phyloP scores from a whole-genome alignment of 2,113 vertebrate species.

The Rhodinocichla rosea region DNA sequence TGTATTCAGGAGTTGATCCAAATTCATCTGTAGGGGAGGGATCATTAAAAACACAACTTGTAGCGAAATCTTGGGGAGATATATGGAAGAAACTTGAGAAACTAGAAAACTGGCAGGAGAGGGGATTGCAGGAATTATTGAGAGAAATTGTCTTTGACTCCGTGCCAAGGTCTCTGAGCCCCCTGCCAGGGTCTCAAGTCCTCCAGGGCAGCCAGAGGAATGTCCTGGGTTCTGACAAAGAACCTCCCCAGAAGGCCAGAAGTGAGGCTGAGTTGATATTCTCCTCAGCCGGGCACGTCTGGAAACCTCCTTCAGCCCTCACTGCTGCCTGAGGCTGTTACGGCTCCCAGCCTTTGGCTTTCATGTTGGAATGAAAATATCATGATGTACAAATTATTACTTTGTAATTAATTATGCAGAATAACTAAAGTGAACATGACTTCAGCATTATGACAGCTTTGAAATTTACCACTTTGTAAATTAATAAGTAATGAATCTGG shows the following conservation, averaged over 20 bases:
- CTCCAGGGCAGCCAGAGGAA: too few species aligned
- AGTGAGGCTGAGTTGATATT: neutral
- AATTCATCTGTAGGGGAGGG: too few species aligned
- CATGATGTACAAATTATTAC: slow-evolving; percentile 76
- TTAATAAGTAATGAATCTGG: slow-evolving; percentile 56
- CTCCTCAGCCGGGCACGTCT: neutral
- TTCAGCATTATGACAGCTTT: slow-evolving; percentile 73
- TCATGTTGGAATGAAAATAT: slow-evolving; percentile 72
- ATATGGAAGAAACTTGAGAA: too few species aligned
- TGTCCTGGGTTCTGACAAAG: too few species aligned
- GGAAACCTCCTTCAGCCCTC: neutral
- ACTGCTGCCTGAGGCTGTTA: slow-evolving; percentile 55
- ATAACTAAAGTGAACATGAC: slow-evolving; percentile 68
- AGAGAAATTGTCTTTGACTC: too few species aligned
- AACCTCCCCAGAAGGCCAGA: neutral
- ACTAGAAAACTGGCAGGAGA: too few species aligned
- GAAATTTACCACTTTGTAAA: slow-evolving; percentile 67
- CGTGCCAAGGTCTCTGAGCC: too few species aligned
- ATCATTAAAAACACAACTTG: too few species aligned
- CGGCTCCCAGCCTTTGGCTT: slow-evolving; percentile 35
- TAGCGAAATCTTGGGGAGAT: too few species aligned
- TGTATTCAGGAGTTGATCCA: too few species aligned
- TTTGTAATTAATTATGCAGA: slow-evolving; percentile 82
- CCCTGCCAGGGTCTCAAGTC: too few species aligned
- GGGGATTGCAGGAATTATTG: too few species aligned